Conservation (phyloP, 1,140 invertebrate species). For the Aphelenchoides fujianensis region DNA sequence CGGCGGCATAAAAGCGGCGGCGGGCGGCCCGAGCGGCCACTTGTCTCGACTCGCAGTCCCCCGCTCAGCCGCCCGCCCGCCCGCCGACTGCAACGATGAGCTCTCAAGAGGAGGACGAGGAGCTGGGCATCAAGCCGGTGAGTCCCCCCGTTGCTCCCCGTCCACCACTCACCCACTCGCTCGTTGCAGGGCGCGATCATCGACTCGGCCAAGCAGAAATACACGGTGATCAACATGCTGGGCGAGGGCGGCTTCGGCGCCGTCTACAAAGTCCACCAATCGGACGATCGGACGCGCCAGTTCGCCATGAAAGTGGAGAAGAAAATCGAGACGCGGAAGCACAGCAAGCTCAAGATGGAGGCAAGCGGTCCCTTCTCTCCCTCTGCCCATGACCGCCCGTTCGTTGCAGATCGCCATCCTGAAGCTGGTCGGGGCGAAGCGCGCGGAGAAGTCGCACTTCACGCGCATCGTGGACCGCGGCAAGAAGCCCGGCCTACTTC, state of each 20-base stretch:
- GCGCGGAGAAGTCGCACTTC: conserved; percentile 9
- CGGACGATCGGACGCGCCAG: not conserved
- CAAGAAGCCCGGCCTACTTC: conserved; percentile 24
- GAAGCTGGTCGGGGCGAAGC: conserved; percentile 8
- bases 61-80: too few relatives aligned
- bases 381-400: not conserved
- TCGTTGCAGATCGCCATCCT: conserved; percentile 19
- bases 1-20: too few relatives aligned
- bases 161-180: too few relatives aligned
- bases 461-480: conserved; percentile 23
- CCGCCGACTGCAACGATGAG: too few relatives aligned
- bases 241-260: conserved; percentile 26
- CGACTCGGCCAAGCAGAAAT: conserved; percentile 14
- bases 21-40: too few relatives aligned
- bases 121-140: too few relatives aligned
- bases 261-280: conserved; percentile 19
- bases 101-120: too few relatives aligned
- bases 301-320: conserved; percentile 31
- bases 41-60: too few relatives aligned
- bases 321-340: conserved; percentile 24
- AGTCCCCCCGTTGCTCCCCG: too few relatives aligned
- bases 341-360: conserved; percentile 27
- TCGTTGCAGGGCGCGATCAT: too few relatives aligned
- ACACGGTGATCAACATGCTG: not conserved
- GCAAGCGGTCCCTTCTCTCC: not conserved